Percentiles rank a stretch among this genome's conserved stretches.
Evolutionary conservation across 2,113 vertebrate genomes (phyloP).

Genomic region (Plecotus auritus): DNA sequence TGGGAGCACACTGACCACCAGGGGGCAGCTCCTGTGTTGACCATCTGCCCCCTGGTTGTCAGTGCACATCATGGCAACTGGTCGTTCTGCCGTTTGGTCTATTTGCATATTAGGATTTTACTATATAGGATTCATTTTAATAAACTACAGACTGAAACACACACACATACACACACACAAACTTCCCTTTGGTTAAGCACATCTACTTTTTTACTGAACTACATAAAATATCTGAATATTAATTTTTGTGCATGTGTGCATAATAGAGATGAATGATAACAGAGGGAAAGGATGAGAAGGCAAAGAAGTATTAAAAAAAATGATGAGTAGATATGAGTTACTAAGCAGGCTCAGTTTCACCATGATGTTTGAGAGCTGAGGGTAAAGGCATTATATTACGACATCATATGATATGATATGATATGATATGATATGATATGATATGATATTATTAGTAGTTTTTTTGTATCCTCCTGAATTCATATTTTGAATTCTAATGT

Average conservation of each 20-base stretch:
- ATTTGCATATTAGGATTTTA: no score
- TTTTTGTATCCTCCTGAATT: neutral
- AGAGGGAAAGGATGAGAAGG: neutral
- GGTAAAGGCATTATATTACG: neutral
- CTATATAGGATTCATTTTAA: neutral
- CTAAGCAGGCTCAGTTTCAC: neutral
- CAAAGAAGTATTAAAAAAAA: neutral
- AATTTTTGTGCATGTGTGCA: neutral
- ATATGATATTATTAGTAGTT: neutral
- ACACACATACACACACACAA: neutral
- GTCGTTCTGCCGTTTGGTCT: no score
- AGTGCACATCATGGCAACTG: no score
- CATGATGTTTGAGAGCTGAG: neutral
- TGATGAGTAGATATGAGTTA: neutral
- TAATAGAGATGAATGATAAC: neutral
- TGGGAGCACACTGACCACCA: no score
- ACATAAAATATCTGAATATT: neutral
- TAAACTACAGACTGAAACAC: neutral
- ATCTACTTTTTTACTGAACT: conserved; percentile 4
- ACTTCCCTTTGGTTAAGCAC: neutral
- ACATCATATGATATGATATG: neutral
- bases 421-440: neutral
- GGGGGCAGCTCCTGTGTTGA: no score
- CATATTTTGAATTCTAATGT: neutral
- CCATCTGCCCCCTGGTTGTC: no score